phyloP scores from a whole-genome alignment of 35 echinoderm and acorn worm species.

The Amphiura filiformis region DNA sequence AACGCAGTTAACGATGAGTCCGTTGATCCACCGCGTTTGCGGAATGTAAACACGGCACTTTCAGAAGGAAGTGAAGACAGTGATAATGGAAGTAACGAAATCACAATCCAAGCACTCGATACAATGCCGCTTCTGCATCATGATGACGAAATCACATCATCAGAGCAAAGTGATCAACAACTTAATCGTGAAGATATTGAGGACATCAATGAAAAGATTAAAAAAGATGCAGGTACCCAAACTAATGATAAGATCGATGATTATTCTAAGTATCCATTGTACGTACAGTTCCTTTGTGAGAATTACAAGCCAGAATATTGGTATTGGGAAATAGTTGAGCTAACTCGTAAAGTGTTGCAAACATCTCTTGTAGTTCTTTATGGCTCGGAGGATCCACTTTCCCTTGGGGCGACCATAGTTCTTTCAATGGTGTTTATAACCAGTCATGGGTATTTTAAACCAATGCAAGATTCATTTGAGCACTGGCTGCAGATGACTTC shows the following conservation, averaged over 20 bases:
- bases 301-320: conserved; percentile 51
- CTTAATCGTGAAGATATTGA: not conserved
- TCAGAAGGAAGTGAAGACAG: not conserved
- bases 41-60: not conserved
- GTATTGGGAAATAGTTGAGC: conserved; percentile 62
- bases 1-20: not conserved
- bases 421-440: conserved; percentile 38
- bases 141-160: not conserved
- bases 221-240: not conserved
- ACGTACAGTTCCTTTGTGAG: conserved; percentile 24
- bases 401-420: conserved; percentile 6
- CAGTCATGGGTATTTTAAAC: conserved; percentile 26
- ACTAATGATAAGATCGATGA: not conserved
- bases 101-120: not conserved
- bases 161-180: too few relatives aligned
- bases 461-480: conserved; percentile 41
- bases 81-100: too few relatives aligned
- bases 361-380: conserved; percentile 31
- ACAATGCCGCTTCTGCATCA: not conserved
- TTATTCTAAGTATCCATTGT: not conserved
- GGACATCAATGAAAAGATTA: not conserved
- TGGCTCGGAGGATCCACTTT: conserved; percentile 34
- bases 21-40: not conserved
- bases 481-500: conserved; percentile 57
- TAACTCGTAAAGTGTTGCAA: conserved; percentile 34